Base-by-base conservation (phyloP, 2,113 vertebrate species). In the Acanthochromis polyacanthus region DNA sequence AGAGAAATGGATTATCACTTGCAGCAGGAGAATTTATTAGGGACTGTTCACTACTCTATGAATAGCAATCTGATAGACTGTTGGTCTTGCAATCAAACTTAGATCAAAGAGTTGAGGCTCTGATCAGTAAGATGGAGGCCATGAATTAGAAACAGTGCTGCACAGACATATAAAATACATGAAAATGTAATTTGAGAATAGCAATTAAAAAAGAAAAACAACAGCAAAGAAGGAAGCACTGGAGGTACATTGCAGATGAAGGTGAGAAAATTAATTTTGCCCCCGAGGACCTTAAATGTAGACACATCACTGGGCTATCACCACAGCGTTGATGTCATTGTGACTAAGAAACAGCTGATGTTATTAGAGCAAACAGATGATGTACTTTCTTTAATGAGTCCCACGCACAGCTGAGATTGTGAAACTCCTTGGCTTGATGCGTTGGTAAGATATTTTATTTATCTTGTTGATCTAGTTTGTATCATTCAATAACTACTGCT, bases 211-310 rank as follows among this genome's bases (percentile, higher is more conserved):
- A 22, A 11, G 10, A 10, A 43, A 11, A 1, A 43, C 1, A 14
- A 14, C 10, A 43, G 12, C 40, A 43, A 43, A 43, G 38, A 48
- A 36, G 7, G 17, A 62, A 20, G 20, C 10, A 38, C 1, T 4
- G 1, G 40, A 72, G 38, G 65, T 45, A 66, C 61, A 70, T 25
- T 36, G 14, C 28, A 74, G 81, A 25, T 50, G 10, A 57, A 64
- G 38, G 76, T 60, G 56, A 88, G 20, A 69, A 48, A 69, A 56
- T 30, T 36, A 5, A 78, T 74, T 85, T 76, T 38, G 61, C 36
- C 9, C 45, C 28, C 1, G 10, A 78, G 28, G 45, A 17, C 46
- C 60, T 72, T 12, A 69, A 66, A 77, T 30, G 11, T 20, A 66
- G 50, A 58, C 43, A 68, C 43, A 74, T 81, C 50, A 73, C 78